Conservation (phyloP, 1,140 invertebrate genomes). For the Drosophila lacertosa region DNA sequence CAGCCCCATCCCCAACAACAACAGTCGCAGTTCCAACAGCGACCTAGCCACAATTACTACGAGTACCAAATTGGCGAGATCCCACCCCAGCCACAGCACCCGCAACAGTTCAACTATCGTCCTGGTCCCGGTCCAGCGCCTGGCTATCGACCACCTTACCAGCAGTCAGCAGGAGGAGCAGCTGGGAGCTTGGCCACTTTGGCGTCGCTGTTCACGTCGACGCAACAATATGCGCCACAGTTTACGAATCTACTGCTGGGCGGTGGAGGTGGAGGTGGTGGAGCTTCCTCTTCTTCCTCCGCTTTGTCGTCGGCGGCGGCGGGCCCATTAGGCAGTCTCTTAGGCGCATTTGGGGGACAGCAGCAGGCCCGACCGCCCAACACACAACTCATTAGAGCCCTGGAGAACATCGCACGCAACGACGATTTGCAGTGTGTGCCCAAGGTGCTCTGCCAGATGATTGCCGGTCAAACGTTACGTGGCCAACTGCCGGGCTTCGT, state of each 20-base stretch:
- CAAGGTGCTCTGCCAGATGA: slow-evolving; percentile 90
- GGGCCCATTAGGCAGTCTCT: slow-evolving; percentile 70
- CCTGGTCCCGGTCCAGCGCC: slow-evolving; percentile 39
- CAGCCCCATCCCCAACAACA: slow-evolving; percentile 37
- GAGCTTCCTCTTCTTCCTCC: slow-evolving; percentile 48
- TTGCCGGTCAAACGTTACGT: slow-evolving; percentile 86
- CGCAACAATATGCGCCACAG: slow-evolving; percentile 79
- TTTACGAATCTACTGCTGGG: slow-evolving; percentile 79
- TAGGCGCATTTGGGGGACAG: slow-evolving; percentile 60
- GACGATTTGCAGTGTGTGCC: slow-evolving; percentile 91
- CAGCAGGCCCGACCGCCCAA: slow-evolving; percentile 60
- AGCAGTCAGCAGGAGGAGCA: slow-evolving; percentile 22
- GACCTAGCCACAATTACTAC: slow-evolving; percentile 76
- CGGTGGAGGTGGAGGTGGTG: slow-evolving; percentile 34
- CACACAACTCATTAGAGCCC: slow-evolving; percentile 85
- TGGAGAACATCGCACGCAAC: slow-evolving; percentile 89
- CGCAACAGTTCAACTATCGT: slow-evolving; percentile 74
- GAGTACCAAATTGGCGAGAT: slow-evolving; percentile 82
- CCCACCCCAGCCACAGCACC: slow-evolving; percentile 57
- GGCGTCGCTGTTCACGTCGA: slow-evolving; percentile 66
- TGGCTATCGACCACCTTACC: slow-evolving; percentile 46
- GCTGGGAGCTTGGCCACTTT: slow-evolving; percentile 65
- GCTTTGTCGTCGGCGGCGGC: slow-evolving; percentile 7
- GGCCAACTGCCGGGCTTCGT: slow-evolving; percentile 85
- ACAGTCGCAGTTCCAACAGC: slow-evolving; percentile 28